phyloP scores from a whole-genome alignment of 1,140 invertebrate species.

The Pectinophora gossypiella region DNA sequence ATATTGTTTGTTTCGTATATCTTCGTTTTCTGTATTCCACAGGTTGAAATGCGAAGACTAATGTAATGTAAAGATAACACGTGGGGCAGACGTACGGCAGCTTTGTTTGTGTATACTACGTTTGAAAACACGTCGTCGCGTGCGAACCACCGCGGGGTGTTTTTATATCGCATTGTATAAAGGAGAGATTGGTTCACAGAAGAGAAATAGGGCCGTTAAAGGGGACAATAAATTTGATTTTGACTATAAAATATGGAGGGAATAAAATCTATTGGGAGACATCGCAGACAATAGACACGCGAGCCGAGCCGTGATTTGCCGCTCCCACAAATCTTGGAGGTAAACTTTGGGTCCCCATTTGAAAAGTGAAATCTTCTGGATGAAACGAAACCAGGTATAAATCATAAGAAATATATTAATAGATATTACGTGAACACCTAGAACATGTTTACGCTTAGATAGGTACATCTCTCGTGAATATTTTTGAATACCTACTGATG shows the following conservation, averaged over 20 bases:
- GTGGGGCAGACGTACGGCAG: constrained; percentile 1
- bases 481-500: no score
- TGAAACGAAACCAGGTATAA: no score
- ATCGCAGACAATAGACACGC: constrained; percentile 8
- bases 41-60: constrained; percentile 21
- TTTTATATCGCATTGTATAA: background rate
- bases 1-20: no score
- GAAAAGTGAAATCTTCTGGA: no score
- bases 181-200: background rate
- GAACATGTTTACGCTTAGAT: no score
- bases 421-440: no score
- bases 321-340: constrained; percentile 15
- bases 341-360: background rate
- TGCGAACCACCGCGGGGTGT: background rate
- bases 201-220: constrained; percentile 1
- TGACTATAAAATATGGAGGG: constrained; percentile 24
- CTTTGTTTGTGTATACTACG: constrained; percentile 8
- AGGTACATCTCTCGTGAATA: no score
- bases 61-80: constrained; percentile 24
- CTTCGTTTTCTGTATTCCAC: constrained; percentile 13
- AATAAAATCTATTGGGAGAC: constrained; percentile 11
- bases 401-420: no score
- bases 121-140: background rate
- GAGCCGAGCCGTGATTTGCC: constrained; percentile 5
- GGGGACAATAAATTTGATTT: constrained; percentile 25